Conservation (phyloP, 2,888 invertebrate species). For the Dusona sp. region DNA sequence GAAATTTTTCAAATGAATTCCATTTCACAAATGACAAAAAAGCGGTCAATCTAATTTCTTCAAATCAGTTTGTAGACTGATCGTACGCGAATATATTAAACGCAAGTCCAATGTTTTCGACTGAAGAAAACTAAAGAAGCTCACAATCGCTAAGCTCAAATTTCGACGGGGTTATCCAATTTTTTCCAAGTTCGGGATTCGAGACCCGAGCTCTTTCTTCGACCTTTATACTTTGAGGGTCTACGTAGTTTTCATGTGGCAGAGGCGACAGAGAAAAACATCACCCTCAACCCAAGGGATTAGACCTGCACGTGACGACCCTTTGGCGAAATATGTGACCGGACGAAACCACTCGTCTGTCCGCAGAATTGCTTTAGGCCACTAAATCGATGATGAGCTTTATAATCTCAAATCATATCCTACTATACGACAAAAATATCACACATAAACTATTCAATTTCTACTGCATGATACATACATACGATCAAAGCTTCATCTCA, state of each 20-base stretch:
- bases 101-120: not conserved
- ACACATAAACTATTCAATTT: not conserved
- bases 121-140: constrained; percentile 71
- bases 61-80: not conserved
- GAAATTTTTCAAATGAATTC: too few relatives aligned
- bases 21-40: too few relatives aligned
- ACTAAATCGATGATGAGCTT: constrained; percentile 32
- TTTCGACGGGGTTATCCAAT: constrained; percentile 73
- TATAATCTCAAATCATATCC: constrained; percentile 16
- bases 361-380: constrained; percentile 58
- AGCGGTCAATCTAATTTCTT: too few relatives aligned
- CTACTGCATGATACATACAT: not conserved
- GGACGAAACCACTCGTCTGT: constrained; percentile 74
- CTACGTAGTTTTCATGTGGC: constrained; percentile 60
- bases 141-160: constrained; percentile 61
- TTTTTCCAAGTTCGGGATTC: constrained; percentile 74
- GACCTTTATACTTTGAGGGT: constrained; percentile 69
- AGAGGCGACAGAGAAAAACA: constrained; percentile 69
- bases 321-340: constrained; percentile 79
- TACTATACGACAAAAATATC: constrained; percentile 15
- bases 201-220: constrained; percentile 60
- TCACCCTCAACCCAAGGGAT: constrained; percentile 77
- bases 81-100: not conserved
- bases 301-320: constrained; percentile 76
- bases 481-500: not conserved